phyloP scores from a whole-genome alignment of 2,797 vertebrate species.

The Phalloptychus januarius region DNA sequence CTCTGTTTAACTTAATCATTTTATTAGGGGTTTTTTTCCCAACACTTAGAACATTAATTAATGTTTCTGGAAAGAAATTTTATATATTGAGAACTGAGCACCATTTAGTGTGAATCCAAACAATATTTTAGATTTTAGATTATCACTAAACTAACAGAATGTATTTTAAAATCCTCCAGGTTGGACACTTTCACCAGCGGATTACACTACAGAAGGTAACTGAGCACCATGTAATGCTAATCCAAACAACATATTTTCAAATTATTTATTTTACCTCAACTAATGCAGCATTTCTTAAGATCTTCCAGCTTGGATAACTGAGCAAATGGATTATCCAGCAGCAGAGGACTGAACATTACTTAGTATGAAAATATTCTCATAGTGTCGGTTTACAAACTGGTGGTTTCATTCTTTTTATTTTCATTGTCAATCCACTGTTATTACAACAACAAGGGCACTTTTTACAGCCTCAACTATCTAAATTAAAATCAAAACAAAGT shows the following conservation, averaged over 20 bases:
- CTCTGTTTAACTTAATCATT: background rate
- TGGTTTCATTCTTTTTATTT: background rate
- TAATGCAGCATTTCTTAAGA: background rate
- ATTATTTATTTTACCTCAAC: background rate
- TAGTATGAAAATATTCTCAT: background rate
- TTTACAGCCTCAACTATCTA: slow-evolving; percentile 59
- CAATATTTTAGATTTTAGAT: background rate
- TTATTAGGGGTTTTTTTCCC: background rate
- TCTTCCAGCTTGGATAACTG: background rate
- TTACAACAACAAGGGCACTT: background rate
- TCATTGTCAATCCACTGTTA: too few species aligned
- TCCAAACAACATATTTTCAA: background rate
- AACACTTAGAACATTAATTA: background rate
- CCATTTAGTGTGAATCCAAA: background rate
- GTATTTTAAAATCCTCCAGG: slow-evolving; percentile 4
- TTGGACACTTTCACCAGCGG: background rate
- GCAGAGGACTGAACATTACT: background rate
- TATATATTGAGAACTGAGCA: background rate
- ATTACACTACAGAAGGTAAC: background rate
- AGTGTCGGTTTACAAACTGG: background rate
- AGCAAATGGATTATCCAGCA: background rate
- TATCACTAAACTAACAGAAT: background rate
- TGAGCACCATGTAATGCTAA: background rate
- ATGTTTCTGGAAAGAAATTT: background rate
- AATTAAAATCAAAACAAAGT: background rate